These are phyloP conservation scores for Lagopus leucura DNA, from an alignment of 2,113 vertebrate species.

Conservation along the genomic window DNA sequence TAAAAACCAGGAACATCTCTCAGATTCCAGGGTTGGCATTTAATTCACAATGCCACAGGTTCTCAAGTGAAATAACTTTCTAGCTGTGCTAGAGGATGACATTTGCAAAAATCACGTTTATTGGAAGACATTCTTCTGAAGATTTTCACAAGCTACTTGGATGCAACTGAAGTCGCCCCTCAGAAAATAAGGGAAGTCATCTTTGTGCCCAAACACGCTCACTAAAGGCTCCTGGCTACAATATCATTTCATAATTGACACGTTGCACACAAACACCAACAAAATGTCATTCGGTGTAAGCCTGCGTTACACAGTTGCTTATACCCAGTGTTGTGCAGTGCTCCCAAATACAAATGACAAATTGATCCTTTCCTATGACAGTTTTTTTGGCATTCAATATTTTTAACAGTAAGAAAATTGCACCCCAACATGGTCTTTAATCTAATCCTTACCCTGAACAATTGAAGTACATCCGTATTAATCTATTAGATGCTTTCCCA, in stretches of 20 bases:
- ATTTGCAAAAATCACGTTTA: constrained; percentile 50
- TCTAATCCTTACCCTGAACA: constrained; percentile 31
- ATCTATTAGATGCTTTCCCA: constrained; percentile 62
- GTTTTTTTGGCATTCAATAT: neutral
- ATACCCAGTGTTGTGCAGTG: neutral
- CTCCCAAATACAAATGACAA: constrained; percentile 28
- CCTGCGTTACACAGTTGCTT: neutral
- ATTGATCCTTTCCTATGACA: neutral
- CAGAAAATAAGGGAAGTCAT: neutral
- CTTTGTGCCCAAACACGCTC: neutral
- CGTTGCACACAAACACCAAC: neutral
- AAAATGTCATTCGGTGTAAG: neutral
- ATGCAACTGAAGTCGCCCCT: constrained; percentile 32
- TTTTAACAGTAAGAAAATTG: constrained; percentile 35
- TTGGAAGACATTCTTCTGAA: constrained; percentile 39
- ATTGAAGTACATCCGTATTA: constrained; percentile 36
- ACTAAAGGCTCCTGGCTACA: constrained; percentile 47
- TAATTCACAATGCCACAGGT: constrained; percentile 27
- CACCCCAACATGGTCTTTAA: constrained; percentile 13
- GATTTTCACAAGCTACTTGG: constrained; percentile 11
- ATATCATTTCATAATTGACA: constrained; percentile 35
- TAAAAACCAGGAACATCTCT: neutral
- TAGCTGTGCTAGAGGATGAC: constrained; percentile 40
- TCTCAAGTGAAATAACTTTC: constrained; percentile 47
- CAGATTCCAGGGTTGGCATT: constrained; percentile 33